Evolutionary conservation across 2,888 invertebrate species (phyloP), one percentile per base, ranked within the genome.

Genomic region (Diarsia dahlii): DNA sequence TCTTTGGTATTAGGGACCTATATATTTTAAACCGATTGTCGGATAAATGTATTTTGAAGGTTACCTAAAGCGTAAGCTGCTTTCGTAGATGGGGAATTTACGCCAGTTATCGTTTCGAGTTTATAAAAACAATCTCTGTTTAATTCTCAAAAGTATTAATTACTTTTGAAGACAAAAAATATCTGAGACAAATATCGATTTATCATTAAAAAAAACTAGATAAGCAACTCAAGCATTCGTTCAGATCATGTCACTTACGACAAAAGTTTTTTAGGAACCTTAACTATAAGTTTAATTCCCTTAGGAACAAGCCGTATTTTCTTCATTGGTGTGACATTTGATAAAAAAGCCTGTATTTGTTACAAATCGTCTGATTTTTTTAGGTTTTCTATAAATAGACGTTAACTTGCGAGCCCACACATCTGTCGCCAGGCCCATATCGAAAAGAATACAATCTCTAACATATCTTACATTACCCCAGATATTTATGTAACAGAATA

Each of bases 361-460:
- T 74, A 20, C 20, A 62, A 15, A 54, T 60, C 10, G 8, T 46
- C 15, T 23, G 20, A 73, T 62, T 74, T 73, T n/a, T 50, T 18
- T 46, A 62, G n/a, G 18, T 74, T 52, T 45, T 62, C 50, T 73
- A 52, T 62, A 46, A 62, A 74, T 73, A 74, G 45, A 18, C n/a
- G 13, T 52, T 46, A 73, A 62, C 18, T 62, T n/a, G n/a, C 3
- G 74, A 20, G 39, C 9, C n/a, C 60, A 45, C 28, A 28, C 50
- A 46, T 52, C 28, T 62, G 50, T 62, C 50, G 28, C 50, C 4
- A 20, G 52, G 0, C 28, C 20, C 52, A 60, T n/a, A 46, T 13
- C 9, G 18, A 52, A 62, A 58, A 73, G 15, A 62, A 34, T 73
- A 18, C 18, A 58, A 70, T 67, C 15, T 39, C 6, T 65, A 8